A percentile compares a stretch with the other conserved stretches of the same genome.
phyloP scores from a whole-genome alignment of 2,888 invertebrate genomes.

The Callyntrura guangdongensis region DNA sequence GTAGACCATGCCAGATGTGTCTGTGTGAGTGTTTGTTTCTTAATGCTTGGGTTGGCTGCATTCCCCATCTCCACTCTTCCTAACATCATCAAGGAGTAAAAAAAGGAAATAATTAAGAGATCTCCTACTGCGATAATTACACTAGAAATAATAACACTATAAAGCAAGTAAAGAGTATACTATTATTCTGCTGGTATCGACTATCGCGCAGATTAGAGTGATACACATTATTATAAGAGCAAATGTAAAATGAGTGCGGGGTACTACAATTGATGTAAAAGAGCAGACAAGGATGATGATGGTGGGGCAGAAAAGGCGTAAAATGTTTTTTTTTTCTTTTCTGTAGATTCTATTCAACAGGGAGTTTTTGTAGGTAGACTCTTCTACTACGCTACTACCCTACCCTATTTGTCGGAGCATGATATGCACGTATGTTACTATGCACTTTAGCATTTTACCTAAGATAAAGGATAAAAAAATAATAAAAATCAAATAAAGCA shows the following conservation, averaged over 20 bases:
- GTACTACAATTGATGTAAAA: no score
- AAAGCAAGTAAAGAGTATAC: slow-evolving; percentile 26
- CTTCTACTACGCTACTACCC: slow-evolving; percentile 14
- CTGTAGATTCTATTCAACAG: not conserved
- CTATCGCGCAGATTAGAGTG: not conserved
- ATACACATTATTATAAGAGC: slow-evolving; percentile 1
- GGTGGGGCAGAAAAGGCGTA: slow-evolving; percentile 24
- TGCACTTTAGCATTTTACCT: not conserved
- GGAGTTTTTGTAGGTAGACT: not conserved
- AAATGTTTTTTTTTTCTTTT: slow-evolving; percentile 32
- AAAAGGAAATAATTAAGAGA: slow-evolving; percentile 78
- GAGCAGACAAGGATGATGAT: not conserved
- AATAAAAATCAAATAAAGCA: slow-evolving; percentile 42
- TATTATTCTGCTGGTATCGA: not conserved
- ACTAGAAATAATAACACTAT: slow-evolving; percentile 67
- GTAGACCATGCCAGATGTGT: slow-evolving; percentile 54
- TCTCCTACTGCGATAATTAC: slow-evolving; percentile 77
- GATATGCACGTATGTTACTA: not conserved
- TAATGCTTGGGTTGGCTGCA: slow-evolving; percentile 31
- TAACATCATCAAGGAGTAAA: slow-evolving; percentile 44
- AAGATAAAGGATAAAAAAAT: slow-evolving; percentile 14
- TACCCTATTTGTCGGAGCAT: no score
- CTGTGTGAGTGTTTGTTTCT: slow-evolving; percentile 46
- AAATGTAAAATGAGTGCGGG: not conserved
- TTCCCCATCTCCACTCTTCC: slow-evolving; percentile 48